Conservation (phyloP, 2,888 invertebrate genomes). For the Achlya flavicornis region DNA sequence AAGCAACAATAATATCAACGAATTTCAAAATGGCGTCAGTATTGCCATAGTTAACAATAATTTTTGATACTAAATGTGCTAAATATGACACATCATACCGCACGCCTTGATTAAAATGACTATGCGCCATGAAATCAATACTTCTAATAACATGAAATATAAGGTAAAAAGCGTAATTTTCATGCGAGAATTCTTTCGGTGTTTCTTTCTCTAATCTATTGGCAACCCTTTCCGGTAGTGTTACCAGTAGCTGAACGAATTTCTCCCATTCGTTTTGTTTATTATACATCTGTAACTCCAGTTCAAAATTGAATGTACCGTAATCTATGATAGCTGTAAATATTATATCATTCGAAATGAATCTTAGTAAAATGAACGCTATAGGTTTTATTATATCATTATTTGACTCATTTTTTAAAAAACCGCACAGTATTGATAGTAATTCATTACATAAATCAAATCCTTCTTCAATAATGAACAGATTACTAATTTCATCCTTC, state of each 20-base stretch:
- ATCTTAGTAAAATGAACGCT: slow-evolving; percentile 68
- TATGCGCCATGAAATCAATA: slow-evolving; percentile 84
- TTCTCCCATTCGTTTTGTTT: slow-evolving; percentile 71
- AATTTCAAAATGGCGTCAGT: slow-evolving; percentile 78
- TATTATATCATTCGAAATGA: slow-evolving; percentile 84
- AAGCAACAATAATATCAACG: slow-evolving; percentile 80
- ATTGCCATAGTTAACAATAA: slow-evolving; percentile 80
- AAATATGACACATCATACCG: slow-evolving; percentile 71
- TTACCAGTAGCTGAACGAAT: slow-evolving; percentile 85
- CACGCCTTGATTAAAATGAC: slow-evolving; percentile 51
- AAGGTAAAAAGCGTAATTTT: slow-evolving; percentile 83
- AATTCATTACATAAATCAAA: slow-evolving; percentile 74
- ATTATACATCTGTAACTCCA: slow-evolving; percentile 35
- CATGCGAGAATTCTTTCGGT: slow-evolving; percentile 83
- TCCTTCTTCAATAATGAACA: slow-evolving; percentile 84
- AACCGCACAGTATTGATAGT: slow-evolving; percentile 71
- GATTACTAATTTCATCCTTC: slow-evolving; percentile 61
- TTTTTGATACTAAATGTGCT: slow-evolving; percentile 85
- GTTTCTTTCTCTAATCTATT: slow-evolving; percentile 85
- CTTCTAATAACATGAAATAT: slow-evolving; percentile 84
- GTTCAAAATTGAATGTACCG: slow-evolving; percentile 42
- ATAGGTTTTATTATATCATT: slow-evolving; percentile 57
- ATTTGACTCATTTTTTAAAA: slow-evolving; percentile 71
- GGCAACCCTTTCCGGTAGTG: slow-evolving; percentile 88
- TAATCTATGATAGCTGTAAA: slow-evolving; percentile 76